Base-by-base conservation (phyloP, 1,140 invertebrate genomes). In the Drosophila kanapiae region DNA sequence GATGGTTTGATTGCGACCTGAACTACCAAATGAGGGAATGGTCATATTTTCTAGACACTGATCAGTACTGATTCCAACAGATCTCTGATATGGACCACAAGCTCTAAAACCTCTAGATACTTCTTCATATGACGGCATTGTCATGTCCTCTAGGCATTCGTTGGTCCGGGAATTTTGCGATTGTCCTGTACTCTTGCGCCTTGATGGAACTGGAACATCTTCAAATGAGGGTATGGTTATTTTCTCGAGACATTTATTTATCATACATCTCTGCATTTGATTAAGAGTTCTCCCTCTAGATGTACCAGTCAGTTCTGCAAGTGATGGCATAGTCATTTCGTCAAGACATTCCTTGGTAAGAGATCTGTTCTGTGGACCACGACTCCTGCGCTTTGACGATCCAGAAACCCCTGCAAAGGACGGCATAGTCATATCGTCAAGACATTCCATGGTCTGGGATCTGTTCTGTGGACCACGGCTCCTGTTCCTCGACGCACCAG, bases 321-420 rank as follows among this genome's bases (percentile, higher is more conserved):
- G 56, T 0, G 59, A 37, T 0, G 79, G 79, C 23, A 58, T 76
- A 16, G 43, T 63, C 10, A 70, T 49, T 8, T 84, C 67, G 0
- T 57, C 53, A 9, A 84, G 13, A 11, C 43, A 65, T 27, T 80
- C 81, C n/a, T 47, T 53, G 8, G 38, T 27, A n/a, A 37, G n/a
- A 2, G 53, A 11, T 11, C 16, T 63, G 3, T 59, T 53, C 27
- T 18, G 29, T 3, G 4, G 3, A 9, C 29, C 6, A 8, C 9
- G 10, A 54, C 16, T 37, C 8, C 23, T n/a, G 37, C 5, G 11
- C 13, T 14, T 61, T 5, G 33, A 11, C 8, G 18, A 1, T 23
- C n/a, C 31, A 14, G 31, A 40, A 3, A 53, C 14, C 10, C 18
- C 43, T 3, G 31, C 43, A 18, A 70, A 33, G 10, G 56, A 40